Conservation (phyloP, 2,797 vertebrate species). For the Mus spretus region DNA sequence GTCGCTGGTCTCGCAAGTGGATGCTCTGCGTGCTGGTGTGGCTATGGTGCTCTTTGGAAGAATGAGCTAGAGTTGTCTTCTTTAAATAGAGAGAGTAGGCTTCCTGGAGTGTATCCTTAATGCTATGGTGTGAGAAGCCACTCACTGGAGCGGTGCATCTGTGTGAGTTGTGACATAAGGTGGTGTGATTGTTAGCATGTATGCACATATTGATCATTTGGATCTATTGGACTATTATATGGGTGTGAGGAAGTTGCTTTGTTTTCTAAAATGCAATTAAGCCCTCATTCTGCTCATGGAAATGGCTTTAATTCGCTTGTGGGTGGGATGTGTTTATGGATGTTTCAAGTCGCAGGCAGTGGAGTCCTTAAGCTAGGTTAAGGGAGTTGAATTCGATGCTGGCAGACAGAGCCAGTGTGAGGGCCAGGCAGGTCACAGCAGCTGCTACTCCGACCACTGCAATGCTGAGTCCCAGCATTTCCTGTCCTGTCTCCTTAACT, state of each 20-base stretch:
- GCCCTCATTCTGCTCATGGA: neutral
- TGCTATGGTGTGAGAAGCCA: neutral
- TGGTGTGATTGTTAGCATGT: constrained; percentile 42
- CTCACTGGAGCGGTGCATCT: neutral
- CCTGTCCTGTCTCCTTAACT: neutral
- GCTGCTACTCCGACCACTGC: too few relatives aligned
- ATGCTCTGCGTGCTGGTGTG: neutral
- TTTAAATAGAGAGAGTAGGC: neutral
- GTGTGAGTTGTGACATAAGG: neutral
- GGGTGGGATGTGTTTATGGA: constrained; percentile 21
- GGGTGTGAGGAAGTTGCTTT: constrained; percentile 13
- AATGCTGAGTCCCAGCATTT: neutral
- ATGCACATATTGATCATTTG: constrained; percentile 63
- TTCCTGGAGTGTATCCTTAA: neutral
- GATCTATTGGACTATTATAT: constrained; percentile 56
- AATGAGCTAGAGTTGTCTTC: neutral
- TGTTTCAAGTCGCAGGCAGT: neutral
- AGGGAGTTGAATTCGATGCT: neutral
- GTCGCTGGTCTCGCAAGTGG: too few relatives aligned
- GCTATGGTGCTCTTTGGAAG: neutral
- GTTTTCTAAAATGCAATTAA: constrained; percentile 66
- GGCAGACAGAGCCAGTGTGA: neutral
- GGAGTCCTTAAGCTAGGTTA: neutral
- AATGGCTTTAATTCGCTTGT: constrained; percentile 28
- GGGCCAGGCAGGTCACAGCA: too few relatives aligned